phyloP scores from a whole-genome alignment of 2,888 invertebrate species.

The Trisateles emortualis region DNA sequence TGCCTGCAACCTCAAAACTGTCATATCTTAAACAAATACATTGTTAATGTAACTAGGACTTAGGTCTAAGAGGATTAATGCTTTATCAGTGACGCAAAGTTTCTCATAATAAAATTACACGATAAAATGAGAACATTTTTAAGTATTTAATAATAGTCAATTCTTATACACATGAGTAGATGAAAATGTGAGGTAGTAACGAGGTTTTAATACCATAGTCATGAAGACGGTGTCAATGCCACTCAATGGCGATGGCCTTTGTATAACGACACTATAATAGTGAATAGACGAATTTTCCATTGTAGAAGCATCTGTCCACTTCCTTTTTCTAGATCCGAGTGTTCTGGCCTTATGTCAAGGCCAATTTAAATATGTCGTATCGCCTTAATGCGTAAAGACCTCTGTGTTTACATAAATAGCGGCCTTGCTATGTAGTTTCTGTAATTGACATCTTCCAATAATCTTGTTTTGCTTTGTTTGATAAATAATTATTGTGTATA shows the following conservation, averaged over 20 bases:
- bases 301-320: constrained; percentile 60
- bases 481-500: background rate
- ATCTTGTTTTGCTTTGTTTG: constrained; percentile 13
- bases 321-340: constrained; percentile 66
- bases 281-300: constrained; percentile 66
- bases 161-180: background rate
- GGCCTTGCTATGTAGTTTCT: constrained; percentile 63
- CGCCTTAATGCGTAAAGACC: constrained; percentile 68
- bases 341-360: constrained; percentile 75
- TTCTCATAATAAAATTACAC: background rate
- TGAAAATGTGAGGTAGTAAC: constrained; percentile 8
- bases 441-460: constrained; percentile 54
- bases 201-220: constrained; percentile 36
- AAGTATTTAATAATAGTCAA: background rate
- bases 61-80: no score
- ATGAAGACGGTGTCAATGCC: constrained; percentile 35
- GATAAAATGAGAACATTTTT: background rate
- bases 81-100: background rate
- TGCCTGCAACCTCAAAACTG: no score
- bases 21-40: no score
- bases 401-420: constrained; percentile 77
- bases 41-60: no score
- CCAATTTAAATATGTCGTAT: constrained; percentile 65
- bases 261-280: constrained; percentile 55
- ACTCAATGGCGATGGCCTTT: constrained; percentile 43